Evolutionary conservation across 2,888 invertebrate species (phyloP).

Genomic region (Habroteleia sp.): DNA sequence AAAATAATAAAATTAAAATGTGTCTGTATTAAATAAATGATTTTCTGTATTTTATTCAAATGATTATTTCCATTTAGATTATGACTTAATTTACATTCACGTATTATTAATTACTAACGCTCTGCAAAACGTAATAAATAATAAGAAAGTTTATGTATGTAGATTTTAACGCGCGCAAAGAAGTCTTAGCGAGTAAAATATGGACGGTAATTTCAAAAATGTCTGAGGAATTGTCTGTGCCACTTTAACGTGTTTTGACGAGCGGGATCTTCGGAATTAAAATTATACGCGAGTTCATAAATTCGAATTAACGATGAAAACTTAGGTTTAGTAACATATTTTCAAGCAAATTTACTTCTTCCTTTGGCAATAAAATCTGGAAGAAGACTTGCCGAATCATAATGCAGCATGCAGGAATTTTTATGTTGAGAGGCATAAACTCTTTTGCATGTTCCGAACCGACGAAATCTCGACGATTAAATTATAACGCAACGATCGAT

Average conservation of each 20-base stretch:
- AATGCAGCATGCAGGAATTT: too few species aligned
- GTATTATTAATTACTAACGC: conserved; percentile 22
- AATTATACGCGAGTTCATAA: conserved; percentile 1
- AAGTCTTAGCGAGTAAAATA: conserved; percentile 51
- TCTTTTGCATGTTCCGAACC: too few species aligned
- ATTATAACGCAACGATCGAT: too few species aligned
- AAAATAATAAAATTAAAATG: too few species aligned
- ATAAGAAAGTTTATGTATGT: conserved; percentile 47
- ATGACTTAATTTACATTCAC: too few species aligned
- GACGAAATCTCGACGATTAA: too few species aligned
- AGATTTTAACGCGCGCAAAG: conserved; percentile 42
- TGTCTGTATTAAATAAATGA: too few species aligned
- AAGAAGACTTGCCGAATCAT: too few species aligned
- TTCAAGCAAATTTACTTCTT: background rate
- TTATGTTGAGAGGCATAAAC: too few species aligned
- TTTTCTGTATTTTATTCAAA: too few species aligned
- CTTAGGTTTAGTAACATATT: background rate
- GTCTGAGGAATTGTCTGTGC: conserved; percentile 38
- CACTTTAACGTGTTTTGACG: conserved; percentile 21
- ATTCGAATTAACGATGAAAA: background rate
- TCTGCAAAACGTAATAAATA: conserved; percentile 32
- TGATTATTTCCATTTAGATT: background rate
- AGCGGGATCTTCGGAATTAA: background rate
- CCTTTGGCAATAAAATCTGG: too few species aligned
- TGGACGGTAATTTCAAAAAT: conserved; percentile 58